Evolutionary conservation across 2,113 vertebrate species (phyloP), one percentile per base, ranked within the genome.

Genomic region (Crypturellus undulatus): DNA sequence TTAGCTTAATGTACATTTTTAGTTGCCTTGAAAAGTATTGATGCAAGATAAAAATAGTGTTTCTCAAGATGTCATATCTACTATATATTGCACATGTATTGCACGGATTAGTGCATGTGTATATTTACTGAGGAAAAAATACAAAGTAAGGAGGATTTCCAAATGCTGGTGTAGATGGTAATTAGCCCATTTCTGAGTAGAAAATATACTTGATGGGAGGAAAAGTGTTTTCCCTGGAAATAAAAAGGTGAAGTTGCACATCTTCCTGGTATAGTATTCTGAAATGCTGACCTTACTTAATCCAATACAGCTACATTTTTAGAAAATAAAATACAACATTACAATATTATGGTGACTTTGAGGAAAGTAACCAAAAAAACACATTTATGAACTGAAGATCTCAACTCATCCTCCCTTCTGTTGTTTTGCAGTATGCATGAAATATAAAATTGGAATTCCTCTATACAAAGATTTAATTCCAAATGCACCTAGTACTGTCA

Each of bases 401-500:
- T 79, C 73, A 67, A 36, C 59, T 73, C 90, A 78, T 84, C n/a
- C 71, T 91, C 73, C 69, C 56, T 76, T 92, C 63, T 84, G 58
- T 73, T 91, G 71, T 92, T 89, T 51, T 93, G 82, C 60, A 64
- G 91, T 64, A 95, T 92, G 90, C 52, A 94, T 79, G 87, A 96
- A 96, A 92, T 83, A 84, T 15, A 87, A 95, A 84, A 92, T 93
- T 81, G 89, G 62, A 92, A 78, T 76, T 91, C 59, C 28, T 83
- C 72, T 91, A 84, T 49, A 80, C 38, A 94, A 92, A 92, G 82
- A 87, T 93, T 95, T 96, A 88, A 94, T 96, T 95, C 84, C 79
- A 91, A 94, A 94, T 90, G 71, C 82, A 85, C 64, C 3, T 8
- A 85, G 79, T 91, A 64, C 85, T 96, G 94, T 95, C 64, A 95